Conservation (phyloP, 2,888 invertebrate species). For the Empis livida region DNA sequence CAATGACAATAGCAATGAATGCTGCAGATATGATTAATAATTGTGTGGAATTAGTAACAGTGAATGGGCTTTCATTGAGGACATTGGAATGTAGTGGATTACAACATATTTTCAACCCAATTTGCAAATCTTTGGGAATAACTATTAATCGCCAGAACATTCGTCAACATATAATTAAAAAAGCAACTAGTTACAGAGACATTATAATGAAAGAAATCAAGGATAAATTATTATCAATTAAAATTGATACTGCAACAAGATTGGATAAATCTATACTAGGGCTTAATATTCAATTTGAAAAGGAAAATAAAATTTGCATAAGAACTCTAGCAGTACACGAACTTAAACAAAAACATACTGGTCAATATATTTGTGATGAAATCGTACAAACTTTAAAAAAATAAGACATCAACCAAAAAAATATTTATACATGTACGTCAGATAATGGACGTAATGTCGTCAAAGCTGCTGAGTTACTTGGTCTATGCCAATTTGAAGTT, state of each 20-base stretch:
- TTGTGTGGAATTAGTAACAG: not conserved
- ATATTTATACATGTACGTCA: not conserved
- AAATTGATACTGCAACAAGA: not conserved
- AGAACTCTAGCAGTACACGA: not conserved
- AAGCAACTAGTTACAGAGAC: not conserved
- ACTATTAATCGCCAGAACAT: slow-evolving; percentile 1
- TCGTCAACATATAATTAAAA: not conserved
- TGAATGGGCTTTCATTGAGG: not conserved
- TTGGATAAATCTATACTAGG: too few species aligned
- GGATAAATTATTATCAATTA: not conserved
- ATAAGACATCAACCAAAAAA: not conserved
- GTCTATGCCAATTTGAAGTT: not conserved
- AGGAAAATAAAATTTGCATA: not conserved
- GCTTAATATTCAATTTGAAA: not conserved
- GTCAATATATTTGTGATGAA: not conserved
- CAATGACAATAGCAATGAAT: not conserved
- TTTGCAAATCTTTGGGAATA: not conserved
- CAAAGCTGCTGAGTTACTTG: not conserved
- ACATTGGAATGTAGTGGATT: not conserved
- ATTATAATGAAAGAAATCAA: not conserved
- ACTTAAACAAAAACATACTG: not conserved
- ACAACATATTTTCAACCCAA: slow-evolving; percentile 1
- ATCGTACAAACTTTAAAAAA: not conserved
- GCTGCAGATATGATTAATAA: not conserved
- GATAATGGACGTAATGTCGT: not conserved